phyloP scores from a whole-genome alignment of 2,797 vertebrate genomes.

The Megaceryle alcyon region DNA sequence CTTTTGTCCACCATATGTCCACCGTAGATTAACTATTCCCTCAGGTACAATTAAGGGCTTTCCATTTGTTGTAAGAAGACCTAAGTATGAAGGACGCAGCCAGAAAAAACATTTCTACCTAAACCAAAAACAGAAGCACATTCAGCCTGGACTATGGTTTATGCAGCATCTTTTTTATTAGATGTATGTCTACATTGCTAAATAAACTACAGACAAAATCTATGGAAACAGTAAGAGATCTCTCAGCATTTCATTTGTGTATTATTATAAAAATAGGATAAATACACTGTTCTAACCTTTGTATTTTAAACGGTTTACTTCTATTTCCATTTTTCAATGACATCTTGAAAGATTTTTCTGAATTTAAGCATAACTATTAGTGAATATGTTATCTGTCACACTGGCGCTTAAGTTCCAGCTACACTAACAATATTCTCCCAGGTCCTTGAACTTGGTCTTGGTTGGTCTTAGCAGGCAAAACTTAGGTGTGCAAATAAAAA shows the following conservation, averaged over 20 bases:
- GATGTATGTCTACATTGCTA: conserved; percentile 83
- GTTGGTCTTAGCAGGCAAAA: not conserved
- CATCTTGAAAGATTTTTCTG: conserved; percentile 19
- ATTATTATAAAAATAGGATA: conserved; percentile 66
- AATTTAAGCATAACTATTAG: conserved; percentile 4
- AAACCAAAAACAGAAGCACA: conserved; percentile 95
- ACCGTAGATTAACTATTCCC: conserved; percentile 91
- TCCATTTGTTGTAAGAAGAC: conserved; percentile 97
- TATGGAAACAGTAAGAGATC: conserved; percentile 75
- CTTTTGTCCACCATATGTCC: conserved; percentile 96
- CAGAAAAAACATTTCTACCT: conserved; percentile 96
- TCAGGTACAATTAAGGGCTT: conserved; percentile 91
- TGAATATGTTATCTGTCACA: conserved; percentile 7
- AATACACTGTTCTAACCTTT: conserved; percentile 21
- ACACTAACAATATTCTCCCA: not conserved
- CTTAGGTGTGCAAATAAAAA: not conserved
- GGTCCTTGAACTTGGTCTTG: not conserved
- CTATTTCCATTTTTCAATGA: conserved; percentile 43
- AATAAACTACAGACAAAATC: conserved; percentile 85
- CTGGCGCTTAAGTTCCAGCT: not conserved
- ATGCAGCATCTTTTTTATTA: conserved; percentile 90
- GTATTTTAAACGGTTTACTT: conserved; percentile 51
- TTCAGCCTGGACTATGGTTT: conserved; percentile 81
- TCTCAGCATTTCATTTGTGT: conserved; percentile 59
- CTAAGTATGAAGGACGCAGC: conserved; percentile 89